Evolutionary conservation across 2,113 vertebrate species (phyloP), one percentile per base, ranked within the genome.

Genomic region (Perognathus longimembris): DNA sequence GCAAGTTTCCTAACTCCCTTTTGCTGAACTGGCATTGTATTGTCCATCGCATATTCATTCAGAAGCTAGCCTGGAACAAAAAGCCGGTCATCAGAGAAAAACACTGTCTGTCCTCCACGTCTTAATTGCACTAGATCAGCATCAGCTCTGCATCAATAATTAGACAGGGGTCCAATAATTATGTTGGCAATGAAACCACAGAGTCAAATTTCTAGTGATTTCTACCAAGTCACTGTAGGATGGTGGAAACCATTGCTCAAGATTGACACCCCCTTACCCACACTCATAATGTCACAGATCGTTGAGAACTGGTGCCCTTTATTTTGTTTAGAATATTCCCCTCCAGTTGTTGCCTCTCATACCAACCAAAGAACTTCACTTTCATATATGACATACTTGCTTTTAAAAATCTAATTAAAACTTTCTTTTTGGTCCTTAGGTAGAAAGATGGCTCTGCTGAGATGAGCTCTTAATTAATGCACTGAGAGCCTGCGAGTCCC

Each of bases 381-480:
- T 97, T 97, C 94, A 91, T 95, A 91, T 94, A 97, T 98, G 97
- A 97, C 97, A 98, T 89, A 85, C 94, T 98, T 96, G 97, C 97
- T 97, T 97, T 97, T 96, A 92, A 92, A 97, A 95, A 95, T 96
- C 94, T 96, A 96, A 96, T 97, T 97, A 97, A 97, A 98, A 98
- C 97, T 98, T 98, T 94, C 97, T 97, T 97, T 98, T 98, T 97
- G 96, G 97, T 98, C 98, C 97, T 98, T 98, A 98, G 98, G 98
- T 98, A 95, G 97, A 98, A 98, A 95, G 96, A 97, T 97, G 97
- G 73, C 96, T 98, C 97, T 98, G 96, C 97, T 97, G 98, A 98
- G 98, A 98, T 97, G 94, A 98, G 95, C 95, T 98, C 97, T 98
- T 98, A 98, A 98, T 98, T 98, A 98, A 98, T 98, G 97, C 97